Conservation (phyloP, 2,113 vertebrate genomes). For the Prunella fulvescens region DNA sequence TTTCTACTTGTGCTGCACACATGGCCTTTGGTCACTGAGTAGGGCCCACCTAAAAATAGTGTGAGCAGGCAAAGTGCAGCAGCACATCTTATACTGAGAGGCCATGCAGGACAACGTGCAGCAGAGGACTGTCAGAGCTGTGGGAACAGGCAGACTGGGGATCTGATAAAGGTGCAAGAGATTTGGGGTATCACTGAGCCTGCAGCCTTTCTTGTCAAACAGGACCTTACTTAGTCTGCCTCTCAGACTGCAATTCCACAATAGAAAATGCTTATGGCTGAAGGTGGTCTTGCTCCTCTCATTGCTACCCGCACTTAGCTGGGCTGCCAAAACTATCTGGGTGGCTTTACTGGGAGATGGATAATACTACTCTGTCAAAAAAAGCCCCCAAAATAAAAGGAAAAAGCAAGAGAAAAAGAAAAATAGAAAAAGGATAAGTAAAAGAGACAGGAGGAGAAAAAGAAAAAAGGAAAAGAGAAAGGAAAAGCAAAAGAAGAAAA, state of each 20-base stretch:
- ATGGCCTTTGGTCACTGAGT: background rate
- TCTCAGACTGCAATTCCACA: background rate
- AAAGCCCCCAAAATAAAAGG: background rate
- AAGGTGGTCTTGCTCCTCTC: background rate
- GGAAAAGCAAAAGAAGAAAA: background rate
- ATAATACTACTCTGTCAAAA: background rate
- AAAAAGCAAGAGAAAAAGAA: background rate
- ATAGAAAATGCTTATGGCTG: background rate
- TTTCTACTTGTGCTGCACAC: background rate
- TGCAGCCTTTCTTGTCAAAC: background rate
- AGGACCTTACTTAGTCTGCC: background rate
- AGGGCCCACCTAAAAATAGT: background rate
- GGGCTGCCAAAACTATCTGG: background rate
- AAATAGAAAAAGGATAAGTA: background rate
- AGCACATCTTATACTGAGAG: background rate
- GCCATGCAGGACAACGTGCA: background rate
- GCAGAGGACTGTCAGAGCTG: background rate
- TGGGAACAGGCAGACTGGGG: background rate
- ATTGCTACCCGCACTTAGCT: background rate
- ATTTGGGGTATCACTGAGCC: background rate
- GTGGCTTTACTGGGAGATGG: background rate
- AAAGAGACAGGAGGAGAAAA: background rate
- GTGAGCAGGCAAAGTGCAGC: background rate
- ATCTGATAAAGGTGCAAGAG: background rate
- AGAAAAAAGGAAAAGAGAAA: background rate